Base-by-base conservation (phyloP, 92 coral and sea anemone species). In the Anthopleura xanthogrammica region DNA sequence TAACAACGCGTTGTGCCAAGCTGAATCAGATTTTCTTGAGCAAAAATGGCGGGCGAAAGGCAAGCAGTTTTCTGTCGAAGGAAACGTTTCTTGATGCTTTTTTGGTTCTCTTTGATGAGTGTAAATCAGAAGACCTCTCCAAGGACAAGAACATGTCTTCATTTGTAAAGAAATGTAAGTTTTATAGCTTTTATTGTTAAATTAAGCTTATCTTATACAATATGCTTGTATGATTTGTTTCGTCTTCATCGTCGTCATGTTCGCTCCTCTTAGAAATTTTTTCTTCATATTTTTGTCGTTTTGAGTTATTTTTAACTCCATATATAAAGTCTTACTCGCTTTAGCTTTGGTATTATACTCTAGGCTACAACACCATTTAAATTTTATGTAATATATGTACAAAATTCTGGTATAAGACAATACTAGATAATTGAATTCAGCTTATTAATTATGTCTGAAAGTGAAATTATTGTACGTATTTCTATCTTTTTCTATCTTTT, bases 51-150 rank as follows among this genome's bases (percentile, higher is more conserved):
- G 97, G 91, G 60, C 92, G 91, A 78, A 92, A 76, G 81, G 80
- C 80, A 1, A 83, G 80, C 54, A 79, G 77, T 77, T 82, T 82
- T 55, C 57, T 92, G 54, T 90, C 95, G 19, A 91, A 94, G 48
- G 99, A 96, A 78, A 92, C 98, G 5, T 86, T 96, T 78, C 90
- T 96, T 20, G 99, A 96, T 87, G 98, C 97, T 7, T 96, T 96
- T 83, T 78, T 93, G 55, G 91, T 92, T 16, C 89, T 96, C 71
- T 96, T 94, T 76, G 99, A 96, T 16, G 96, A 96, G 79, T 96
- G 99, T 79, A 84, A 90, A 46, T 85, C 98, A 14, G 97, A 90
- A 66, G 86, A 85, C 56, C 87, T 96, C 87, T 84, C 87, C 72
- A 96, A 90, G 85, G 99, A 96, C 83, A 96, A 96, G 89, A 95